Evolutionary conservation across 2,888 invertebrate species (phyloP).

Genomic region (Stenurella melanura): DNA sequence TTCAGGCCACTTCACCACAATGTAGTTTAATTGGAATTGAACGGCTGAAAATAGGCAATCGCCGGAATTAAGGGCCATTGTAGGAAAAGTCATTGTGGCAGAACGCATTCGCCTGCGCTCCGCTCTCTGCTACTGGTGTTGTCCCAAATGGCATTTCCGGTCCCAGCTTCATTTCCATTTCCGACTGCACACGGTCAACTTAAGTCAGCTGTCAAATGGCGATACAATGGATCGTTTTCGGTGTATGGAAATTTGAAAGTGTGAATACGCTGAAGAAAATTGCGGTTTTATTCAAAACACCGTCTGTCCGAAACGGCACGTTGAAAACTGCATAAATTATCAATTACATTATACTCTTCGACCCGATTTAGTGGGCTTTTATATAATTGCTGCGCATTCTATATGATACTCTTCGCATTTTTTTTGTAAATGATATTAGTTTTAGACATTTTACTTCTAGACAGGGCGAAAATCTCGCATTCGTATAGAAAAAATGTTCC

Average conservation of each 20-base stretch:
- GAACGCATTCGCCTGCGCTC: constrained; percentile 16
- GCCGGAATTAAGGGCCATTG: constrained; percentile 55
- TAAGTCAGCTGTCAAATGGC: constrained; percentile 33
- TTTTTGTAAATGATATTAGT: too few species aligned
- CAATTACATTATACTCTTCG: too few species aligned
- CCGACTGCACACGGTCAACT: constrained; percentile 32
- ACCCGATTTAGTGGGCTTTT: too few species aligned
- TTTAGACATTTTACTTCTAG: too few species aligned
- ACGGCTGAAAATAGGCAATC: constrained; percentile 43
- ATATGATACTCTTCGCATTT: too few species aligned
- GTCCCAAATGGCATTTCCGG: constrained; percentile 34
- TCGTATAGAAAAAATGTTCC: too few species aligned
- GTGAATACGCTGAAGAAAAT: background rate
- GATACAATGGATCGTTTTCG: constrained; percentile 9
- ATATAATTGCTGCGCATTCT: too few species aligned
- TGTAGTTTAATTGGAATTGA: constrained; percentile 56
- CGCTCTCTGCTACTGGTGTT: background rate
- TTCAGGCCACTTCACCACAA: constrained; percentile 46
- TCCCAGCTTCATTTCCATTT: constrained; percentile 37
- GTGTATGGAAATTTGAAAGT: background rate
- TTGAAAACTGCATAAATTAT: too few species aligned
- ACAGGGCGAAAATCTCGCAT: too few species aligned
- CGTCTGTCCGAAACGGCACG: background rate
- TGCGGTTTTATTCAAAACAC: background rate
- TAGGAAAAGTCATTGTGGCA: constrained; percentile 42